Evolutionary conservation across 2,888 invertebrate species (phyloP).

Genomic region (Pseudococcus longispinus): DNA sequence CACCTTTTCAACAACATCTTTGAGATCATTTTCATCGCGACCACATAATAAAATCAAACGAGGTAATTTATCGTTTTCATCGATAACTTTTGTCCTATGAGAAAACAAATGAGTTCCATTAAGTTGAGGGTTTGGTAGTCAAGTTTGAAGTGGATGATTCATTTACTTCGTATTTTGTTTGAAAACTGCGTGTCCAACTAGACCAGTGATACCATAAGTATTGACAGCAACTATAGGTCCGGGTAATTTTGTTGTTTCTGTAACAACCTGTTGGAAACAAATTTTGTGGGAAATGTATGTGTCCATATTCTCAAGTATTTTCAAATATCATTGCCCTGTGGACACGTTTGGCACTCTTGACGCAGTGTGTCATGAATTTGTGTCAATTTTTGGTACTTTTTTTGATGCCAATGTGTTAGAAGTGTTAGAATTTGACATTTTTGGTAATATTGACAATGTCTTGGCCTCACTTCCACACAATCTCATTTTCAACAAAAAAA

Average conservation of each 20-base stretch:
- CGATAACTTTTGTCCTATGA: neutral
- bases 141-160: neutral
- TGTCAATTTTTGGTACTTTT: neutral
- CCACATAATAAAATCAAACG: conserved; percentile 60
- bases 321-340: no score
- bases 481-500: no score
- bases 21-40: conserved; percentile 57
- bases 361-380: no score
- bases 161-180: conserved; percentile 57
- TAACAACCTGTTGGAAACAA: conserved; percentile 59
- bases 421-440: no score
- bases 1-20: conserved; percentile 55
- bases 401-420: neutral
- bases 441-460: no score
- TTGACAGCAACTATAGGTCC: conserved; percentile 66
- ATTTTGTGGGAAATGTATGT: neutral
- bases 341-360: no score
- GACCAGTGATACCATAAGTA: conserved; percentile 57
- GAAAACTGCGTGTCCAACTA: conserved; percentile 57
- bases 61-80: conserved; percentile 55
- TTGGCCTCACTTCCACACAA: no score
- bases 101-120: neutral
- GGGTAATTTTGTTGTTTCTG: conserved; percentile 61
- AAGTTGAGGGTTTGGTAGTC: neutral
- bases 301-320: neutral